These are phyloP conservation scores for Caenorhabditis becei DNA, from an alignment of 2,888 invertebrate genomes.

Conservation along the genomic window DNA sequence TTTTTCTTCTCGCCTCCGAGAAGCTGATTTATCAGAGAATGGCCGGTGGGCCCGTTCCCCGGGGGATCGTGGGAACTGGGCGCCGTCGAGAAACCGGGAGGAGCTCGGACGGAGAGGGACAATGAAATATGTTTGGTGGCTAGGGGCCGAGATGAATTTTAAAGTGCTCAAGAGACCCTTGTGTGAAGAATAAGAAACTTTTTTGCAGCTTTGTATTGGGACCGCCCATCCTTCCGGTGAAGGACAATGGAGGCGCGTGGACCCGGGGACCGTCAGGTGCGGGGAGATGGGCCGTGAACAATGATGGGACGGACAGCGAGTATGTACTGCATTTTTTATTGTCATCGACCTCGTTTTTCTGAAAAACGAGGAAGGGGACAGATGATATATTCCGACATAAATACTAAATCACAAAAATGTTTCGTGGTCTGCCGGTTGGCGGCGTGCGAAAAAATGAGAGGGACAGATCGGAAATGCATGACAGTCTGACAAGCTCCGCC, in stretches of 20 bases:
- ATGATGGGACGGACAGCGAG: conserved; percentile 4
- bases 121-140: conserved; percentile 51
- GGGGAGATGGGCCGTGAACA: conserved; percentile 26
- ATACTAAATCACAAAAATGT: conserved; percentile 46
- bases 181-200: conserved; percentile 14
- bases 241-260: conserved; percentile 6
- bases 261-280: conserved; percentile 3
- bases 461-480: conserved; percentile 42
- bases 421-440: not conserved
- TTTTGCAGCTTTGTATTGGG: conserved; percentile 4
- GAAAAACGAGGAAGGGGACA: conserved; percentile 9
- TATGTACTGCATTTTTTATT: conserved; percentile 20
- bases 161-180: conserved; percentile 38
- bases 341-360: conserved; percentile 21
- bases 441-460: conserved; percentile 12
- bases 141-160: conserved; percentile 45
- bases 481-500: conserved; percentile 19
- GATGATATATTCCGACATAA: conserved; percentile 45
- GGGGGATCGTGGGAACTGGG: conserved; percentile 41
- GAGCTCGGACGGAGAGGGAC: not conserved
- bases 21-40: conserved; percentile 50
- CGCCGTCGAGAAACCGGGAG: conserved; percentile 3
- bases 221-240: conserved; percentile 1
- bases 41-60: conserved; percentile 48
- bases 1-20: not conserved